Evolutionary conservation across 2,797 vertebrate genomes (phyloP).

Genomic region (Sylvia borin): DNA sequence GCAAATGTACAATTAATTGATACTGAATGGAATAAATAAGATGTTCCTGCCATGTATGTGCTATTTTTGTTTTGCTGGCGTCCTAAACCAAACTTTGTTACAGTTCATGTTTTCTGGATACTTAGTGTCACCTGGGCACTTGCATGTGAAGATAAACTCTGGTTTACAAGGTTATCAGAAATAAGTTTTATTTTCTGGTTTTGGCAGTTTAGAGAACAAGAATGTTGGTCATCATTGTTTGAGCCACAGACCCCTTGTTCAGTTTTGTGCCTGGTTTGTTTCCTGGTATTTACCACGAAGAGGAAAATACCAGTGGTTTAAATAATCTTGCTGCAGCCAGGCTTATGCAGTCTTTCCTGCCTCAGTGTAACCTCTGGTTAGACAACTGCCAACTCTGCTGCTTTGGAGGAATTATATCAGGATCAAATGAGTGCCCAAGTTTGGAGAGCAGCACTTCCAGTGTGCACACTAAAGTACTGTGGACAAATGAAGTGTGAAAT

Average conservation of each 20-base stretch:
- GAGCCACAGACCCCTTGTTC: not conserved
- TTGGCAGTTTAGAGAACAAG: not conserved
- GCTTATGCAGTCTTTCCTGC: not conserved
- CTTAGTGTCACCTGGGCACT: not conserved
- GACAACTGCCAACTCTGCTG: not conserved
- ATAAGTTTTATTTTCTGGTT: not conserved
- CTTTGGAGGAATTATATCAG: not conserved
- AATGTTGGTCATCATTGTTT: not conserved
- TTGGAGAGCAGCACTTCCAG: not conserved
- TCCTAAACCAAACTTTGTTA: not conserved
- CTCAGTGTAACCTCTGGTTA: not conserved
- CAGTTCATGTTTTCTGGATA: not conserved
- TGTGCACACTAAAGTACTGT: not conserved
- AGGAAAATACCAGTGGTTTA: not conserved
- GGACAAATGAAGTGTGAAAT: constrained; percentile 25
- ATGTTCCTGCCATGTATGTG: fast-evolving
- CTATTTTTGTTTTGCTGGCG: not conserved
- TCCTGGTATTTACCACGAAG: not conserved
- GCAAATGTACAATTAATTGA: not conserved
- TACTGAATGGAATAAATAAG: not conserved
- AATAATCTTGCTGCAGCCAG: not conserved
- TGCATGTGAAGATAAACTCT: not conserved
- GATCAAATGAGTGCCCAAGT: not conserved
- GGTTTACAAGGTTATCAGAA: not conserved
- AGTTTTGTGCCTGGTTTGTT: not conserved